Evolutionary conservation across 2,888 invertebrate genomes (phyloP), one percentile per base, ranked within the genome.

Genomic region (Nebria brevicollis): DNA sequence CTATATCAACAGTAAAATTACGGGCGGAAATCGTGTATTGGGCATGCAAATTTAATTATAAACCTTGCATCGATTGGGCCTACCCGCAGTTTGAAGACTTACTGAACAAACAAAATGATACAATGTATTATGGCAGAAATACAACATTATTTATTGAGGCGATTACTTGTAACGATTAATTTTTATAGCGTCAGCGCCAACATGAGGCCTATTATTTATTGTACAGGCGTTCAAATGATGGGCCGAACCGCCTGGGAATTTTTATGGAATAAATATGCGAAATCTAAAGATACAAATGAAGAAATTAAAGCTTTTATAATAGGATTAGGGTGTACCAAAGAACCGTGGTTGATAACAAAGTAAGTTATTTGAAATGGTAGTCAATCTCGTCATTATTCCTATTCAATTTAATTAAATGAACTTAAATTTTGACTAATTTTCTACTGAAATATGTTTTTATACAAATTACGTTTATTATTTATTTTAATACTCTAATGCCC

Each of bases 191-290:
- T 77, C 26, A 43, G 54, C 1, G 64, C 64, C 26, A 76, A 74
- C 43, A 26, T 74, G 72, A 74, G 77, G 8, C 11, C 66, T 5
- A 72, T 13, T 0, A 93, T 94, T 0, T 93, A 93, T 84, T 93
- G 94, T 85, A 89, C 90, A 1, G 93, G 91, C 0, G 89, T 96
- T 0, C 91, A 90, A 78, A 88, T 92, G 81, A 95, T 95, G 66
- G 92, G 92, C 0, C 88, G 91, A 26, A 89, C 89, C 0, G 95
- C 95, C 86, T 96, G 95, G 93, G 91, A 94, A 54, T 94, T 94
- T 87, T 89, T 95, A 66, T 94, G 93, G 92, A 85, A 90, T 3
- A 89, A 92, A 84, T 95, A 93, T 88, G 85, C 88, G 64, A 90
- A 90, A 76, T 89, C 93, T 1, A 91, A 91, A 13, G 92, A 93